These are phyloP conservation scores for Phoeniculus purpureus DNA, from an alignment of 2,797 vertebrate genomes.

Conservation along the genomic window DNA sequence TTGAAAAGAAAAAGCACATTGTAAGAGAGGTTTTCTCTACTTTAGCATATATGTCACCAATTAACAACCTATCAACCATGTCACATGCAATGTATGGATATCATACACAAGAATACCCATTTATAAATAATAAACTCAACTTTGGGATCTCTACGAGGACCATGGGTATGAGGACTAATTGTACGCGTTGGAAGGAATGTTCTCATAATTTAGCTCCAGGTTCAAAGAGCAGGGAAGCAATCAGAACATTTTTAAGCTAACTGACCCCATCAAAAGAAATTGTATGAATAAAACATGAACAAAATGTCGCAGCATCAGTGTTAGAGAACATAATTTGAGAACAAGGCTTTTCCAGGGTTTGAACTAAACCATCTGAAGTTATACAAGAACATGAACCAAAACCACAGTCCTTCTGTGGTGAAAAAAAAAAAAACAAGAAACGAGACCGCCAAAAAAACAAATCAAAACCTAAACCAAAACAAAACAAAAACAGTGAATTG, in stretches of 20 bases:
- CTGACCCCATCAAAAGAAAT: neutral
- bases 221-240: neutral
- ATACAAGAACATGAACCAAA: accelerated
- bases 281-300: neutral
- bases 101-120: neutral
- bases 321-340: neutral
- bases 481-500: neutral
- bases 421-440: neutral
- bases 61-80: neutral
- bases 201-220: neutral
- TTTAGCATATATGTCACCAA: neutral
- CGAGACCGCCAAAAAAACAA: neutral
- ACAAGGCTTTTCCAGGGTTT: neutral
- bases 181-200: neutral
- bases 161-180: neutral
- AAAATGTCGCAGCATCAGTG: too few relatives aligned
- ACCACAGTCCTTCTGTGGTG: accelerated
- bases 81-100: neutral
- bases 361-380: neutral
- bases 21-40: neutral
- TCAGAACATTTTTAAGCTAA: neutral
- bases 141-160: neutral
- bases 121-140: neutral
- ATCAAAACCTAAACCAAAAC: too few relatives aligned
- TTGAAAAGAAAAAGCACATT: neutral